These are phyloP conservation scores for Ornithoptera priamus DNA, from an alignment of 2,888 invertebrate species.

Conservation along the genomic window DNA sequence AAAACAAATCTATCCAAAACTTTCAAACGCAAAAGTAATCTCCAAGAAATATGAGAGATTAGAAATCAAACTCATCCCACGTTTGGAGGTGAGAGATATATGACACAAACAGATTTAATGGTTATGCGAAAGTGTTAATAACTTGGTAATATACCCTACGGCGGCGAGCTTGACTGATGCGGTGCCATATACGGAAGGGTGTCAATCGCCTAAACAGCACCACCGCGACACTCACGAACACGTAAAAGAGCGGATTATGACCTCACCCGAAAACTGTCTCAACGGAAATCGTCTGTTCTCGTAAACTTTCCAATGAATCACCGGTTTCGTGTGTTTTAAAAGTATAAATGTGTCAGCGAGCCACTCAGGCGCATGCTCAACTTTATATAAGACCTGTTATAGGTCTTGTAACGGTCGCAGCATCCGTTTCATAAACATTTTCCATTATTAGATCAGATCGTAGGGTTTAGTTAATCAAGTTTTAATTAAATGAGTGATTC, in stretches of 20 bases:
- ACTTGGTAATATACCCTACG: not conserved
- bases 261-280: slow-evolving; percentile 32
- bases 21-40: no score
- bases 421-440: no score
- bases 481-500: no score
- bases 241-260: slow-evolving; percentile 31
- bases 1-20: no score
- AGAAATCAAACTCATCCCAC: no score
- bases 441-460: no score
- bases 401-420: not conserved
- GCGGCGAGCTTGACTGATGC: slow-evolving; percentile 29
- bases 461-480: no score
- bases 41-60: no score
- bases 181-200: slow-evolving; percentile 33
- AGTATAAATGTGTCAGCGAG: slow-evolving; percentile 19
- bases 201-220: slow-evolving; percentile 33
- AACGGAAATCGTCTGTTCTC: slow-evolving; percentile 20
- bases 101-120: no score
- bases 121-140: not conserved
- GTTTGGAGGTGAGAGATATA: no score
- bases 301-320: slow-evolving; percentile 25
- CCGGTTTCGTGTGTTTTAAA: slow-evolving; percentile 18
- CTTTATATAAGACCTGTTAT: not conserved
- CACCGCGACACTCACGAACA: slow-evolving; percentile 33
- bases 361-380: not conserved